A percentile compares a stretch with the other conserved stretches of the same genome.
Conservation (phyloP, 2,888 invertebrate species). For the Eilema depressum region DNA sequence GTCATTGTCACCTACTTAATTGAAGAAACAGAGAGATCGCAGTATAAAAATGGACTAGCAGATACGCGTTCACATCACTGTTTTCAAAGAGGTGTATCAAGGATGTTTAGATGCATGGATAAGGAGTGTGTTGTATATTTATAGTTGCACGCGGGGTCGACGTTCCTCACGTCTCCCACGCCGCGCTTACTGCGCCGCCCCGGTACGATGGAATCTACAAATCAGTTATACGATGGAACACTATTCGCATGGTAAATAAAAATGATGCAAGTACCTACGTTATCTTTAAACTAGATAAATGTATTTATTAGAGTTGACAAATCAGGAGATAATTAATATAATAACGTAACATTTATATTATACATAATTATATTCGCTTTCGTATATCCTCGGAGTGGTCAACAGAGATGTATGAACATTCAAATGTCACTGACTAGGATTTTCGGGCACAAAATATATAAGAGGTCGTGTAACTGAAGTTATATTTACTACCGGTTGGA, state of each 20-base stretch:
- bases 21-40: neutral
- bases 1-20: neutral
- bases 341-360: neutral
- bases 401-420: neutral
- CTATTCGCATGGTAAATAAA: slow-evolving; percentile 51
- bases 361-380: neutral
- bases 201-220: slow-evolving; percentile 71
- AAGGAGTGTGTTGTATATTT: slow-evolving; percentile 77
- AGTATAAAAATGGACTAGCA: slow-evolving; percentile 13
- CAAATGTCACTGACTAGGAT: neutral
- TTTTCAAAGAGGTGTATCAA: slow-evolving; percentile 51
- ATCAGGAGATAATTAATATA: neutral
- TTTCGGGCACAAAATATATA: neutral
- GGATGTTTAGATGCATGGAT: slow-evolving; percentile 71
- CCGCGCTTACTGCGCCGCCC: slow-evolving; percentile 55
- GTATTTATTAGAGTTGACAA: neutral
- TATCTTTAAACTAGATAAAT: neutral
- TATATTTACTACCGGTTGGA: neutral
- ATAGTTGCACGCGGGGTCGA: slow-evolving; percentile 84
- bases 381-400: neutral
- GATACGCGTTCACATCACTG: slow-evolving; percentile 30
- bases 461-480: neutral
- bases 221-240: slow-evolving; percentile 54
- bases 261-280: slow-evolving; percentile 8
- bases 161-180: slow-evolving; percentile 82